Evolutionary conservation across 2,797 vertebrate species (phyloP), one percentile per base, ranked within the genome.

Genomic region (Crenuchus spilurus): DNA sequence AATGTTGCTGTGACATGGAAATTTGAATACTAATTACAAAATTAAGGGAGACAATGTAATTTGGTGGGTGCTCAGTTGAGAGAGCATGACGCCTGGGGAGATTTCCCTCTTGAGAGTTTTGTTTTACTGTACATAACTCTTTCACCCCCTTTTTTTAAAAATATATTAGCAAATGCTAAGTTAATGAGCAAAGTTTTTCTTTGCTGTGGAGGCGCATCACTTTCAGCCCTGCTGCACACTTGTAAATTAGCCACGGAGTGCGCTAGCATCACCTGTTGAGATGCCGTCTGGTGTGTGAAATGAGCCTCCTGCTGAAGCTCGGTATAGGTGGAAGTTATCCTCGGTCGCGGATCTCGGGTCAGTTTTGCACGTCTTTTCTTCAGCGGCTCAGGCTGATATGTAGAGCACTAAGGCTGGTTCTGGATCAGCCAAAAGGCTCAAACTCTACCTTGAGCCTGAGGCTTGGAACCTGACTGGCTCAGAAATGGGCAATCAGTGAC

Each of bases 211-310:
- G 76, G 33, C 57, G 62, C 70, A 73, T 79, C 68, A 80, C 73
- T 84, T 86, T 80, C 80, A 82, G 79, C 82, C 82, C 77, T 75
- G 77, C 77, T 84, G 82, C 77, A 84, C 82, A 81, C 77, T 80
- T 74, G 76, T 76, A 82, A 82, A 86, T 83, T 82, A 80, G 78
- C 79, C 78, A 82, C 75, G 30, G 82, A 76, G 82, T 63, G 78
- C 33, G 35, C 66, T 79, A 70, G 74, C 77, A 54, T 72, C 70
- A 80, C 82, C 79, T 84, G 82, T 84, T 83, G 82, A 83, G 82
- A 85, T 69, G 76, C 81, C 79, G 82, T 84, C 82, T 84, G 84
- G 81, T 80, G 81, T 83, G 81, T 84, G 82, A 84, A 84, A 79
- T 74, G 77, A 83, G 74, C 79, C 77, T 75, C 82, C 84, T 58